Percentiles rank a stretch among this genome's conserved stretches.
These are phyloP conservation scores for Callithrix jacchus DNA, from an alignment of 2,113 vertebrate species.

Conservation along the genomic window DNA sequence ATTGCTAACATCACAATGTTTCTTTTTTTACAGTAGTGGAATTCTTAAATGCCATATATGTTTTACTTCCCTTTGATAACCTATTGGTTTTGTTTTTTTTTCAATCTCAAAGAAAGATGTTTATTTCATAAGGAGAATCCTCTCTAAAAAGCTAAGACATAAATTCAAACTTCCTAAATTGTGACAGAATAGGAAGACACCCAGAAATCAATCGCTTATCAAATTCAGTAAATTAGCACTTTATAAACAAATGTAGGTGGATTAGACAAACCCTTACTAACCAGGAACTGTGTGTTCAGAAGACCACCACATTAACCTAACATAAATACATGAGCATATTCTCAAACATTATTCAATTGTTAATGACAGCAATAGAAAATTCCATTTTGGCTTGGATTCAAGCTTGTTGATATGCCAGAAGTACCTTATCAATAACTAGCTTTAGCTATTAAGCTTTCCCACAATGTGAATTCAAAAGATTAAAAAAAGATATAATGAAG, in stretches of 20 bases:
- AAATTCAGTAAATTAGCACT: background rate
- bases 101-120: background rate
- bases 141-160: conserved; percentile 9
- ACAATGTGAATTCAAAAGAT: background rate
- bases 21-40: background rate
- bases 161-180: background rate
- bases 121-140: background rate
- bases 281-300: background rate
- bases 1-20: background rate
- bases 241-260: background rate
- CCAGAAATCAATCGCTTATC: background rate
- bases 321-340: background rate
- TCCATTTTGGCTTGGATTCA: background rate
- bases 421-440: background rate
- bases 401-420: background rate
- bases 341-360: background rate
- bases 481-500: background rate
- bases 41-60: background rate
- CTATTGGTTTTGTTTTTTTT: background rate
- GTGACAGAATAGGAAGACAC: background rate
- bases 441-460: background rate
- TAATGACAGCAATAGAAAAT: background rate
- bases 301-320: background rate
- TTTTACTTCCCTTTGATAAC: background rate
- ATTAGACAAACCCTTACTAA: background rate